Conservation (phyloP, 1,140 invertebrate species). For the Temnothorax longispinosus region DNA sequence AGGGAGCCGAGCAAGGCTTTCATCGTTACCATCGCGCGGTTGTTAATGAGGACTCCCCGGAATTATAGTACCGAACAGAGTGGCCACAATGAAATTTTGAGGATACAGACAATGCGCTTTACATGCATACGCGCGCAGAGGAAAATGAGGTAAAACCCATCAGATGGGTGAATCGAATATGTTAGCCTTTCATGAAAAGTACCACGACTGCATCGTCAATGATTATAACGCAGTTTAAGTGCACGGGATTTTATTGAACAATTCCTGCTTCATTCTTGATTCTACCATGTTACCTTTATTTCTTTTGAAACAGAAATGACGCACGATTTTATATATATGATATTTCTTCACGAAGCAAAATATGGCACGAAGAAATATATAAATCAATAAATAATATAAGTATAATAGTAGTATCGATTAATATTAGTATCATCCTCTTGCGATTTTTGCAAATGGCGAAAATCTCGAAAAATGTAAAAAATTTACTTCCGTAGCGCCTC, state of each 20-base stretch:
- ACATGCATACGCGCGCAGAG: not conserved
- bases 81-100: conserved; percentile 33
- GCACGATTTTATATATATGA: not conserved
- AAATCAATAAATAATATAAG: not conserved
- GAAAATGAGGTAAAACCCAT: not conserved
- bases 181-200: not conserved
- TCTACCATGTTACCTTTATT: not conserved
- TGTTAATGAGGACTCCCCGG: conserved; percentile 43
- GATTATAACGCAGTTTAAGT: not conserved
- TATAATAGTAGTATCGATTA: no score
- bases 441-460: not conserved
- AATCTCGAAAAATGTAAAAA: conserved; percentile 1
- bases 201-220: not conserved
- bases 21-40: conserved; percentile 44
- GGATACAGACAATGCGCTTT: not conserved
- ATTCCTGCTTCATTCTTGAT: not conserved
- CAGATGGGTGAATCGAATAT: not conserved
- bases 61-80: conserved; percentile 27
- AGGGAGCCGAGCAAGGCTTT: conserved; percentile 54
- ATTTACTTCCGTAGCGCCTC: not conserved
- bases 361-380: not conserved
- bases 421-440: no score
- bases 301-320: not conserved
- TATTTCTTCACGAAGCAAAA: not conserved
- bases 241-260: not conserved